Percentiles rank a stretch among this genome's conserved stretches.
These are phyloP conservation scores for Rutpela maculata DNA, from an alignment of 2,888 invertebrate species.

Conservation along the genomic window DNA sequence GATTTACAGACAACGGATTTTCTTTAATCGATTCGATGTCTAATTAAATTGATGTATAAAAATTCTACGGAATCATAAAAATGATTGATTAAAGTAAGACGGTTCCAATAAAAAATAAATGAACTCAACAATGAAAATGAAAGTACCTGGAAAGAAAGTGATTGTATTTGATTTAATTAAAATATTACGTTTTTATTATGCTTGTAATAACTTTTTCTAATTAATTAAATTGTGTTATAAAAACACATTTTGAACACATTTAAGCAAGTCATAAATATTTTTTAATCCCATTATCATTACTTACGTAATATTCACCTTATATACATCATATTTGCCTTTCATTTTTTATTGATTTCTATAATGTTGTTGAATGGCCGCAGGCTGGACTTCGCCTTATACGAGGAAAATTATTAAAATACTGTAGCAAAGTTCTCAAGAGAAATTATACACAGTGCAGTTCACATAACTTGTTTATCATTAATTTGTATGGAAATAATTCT, in stretches of 20 bases:
- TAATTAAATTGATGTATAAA: too few relatives aligned
- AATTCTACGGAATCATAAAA: too few relatives aligned
- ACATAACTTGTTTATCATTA: too few relatives aligned
- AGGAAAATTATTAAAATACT: not conserved
- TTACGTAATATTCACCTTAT: not conserved
- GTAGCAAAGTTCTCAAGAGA: not conserved
- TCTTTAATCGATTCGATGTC: too few relatives aligned
- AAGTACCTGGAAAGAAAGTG: slow-evolving; percentile 11
- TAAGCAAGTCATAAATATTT: slow-evolving; percentile 3
- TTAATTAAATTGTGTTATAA: not conserved
- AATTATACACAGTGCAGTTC: too few relatives aligned
- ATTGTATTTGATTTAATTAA: slow-evolving; percentile 13
- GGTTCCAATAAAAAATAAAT: not conserved
- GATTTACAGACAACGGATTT: too few relatives aligned
- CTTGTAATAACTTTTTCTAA: not conserved
- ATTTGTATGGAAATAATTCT: too few relatives aligned
- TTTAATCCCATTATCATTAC: not conserved
- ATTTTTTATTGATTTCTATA: slow-evolving; percentile 8
- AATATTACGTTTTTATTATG: not conserved
- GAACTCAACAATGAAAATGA: slow-evolving; percentile 17
- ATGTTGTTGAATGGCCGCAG: not conserved
- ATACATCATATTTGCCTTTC: slow-evolving; percentile 15
- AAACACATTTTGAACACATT: not conserved
- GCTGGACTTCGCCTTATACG: not conserved
- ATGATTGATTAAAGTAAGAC: too few relatives aligned